These are phyloP conservation scores for Lordiphosa fenestrarum DNA, from an alignment of 2,888 invertebrate species.

Conservation along the genomic window DNA sequence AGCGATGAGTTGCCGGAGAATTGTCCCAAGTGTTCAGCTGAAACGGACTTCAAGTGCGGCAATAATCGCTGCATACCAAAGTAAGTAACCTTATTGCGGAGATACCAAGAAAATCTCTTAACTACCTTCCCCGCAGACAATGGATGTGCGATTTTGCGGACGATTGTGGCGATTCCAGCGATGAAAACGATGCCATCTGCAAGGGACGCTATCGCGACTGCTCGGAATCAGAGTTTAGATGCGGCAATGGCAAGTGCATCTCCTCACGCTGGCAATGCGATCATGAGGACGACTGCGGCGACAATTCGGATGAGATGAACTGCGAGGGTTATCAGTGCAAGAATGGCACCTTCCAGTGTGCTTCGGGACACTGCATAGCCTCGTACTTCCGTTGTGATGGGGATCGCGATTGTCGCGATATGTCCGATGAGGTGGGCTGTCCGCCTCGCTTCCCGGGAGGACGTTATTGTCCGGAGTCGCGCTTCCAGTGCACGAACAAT, in stretches of 20 bases:
- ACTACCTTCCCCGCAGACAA: slow-evolving; percentile 80
- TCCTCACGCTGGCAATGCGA: slow-evolving; percentile 97
- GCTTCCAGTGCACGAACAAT: slow-evolving; percentile 95
- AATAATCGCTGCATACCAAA: slow-evolving; percentile 94
- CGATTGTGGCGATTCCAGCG: slow-evolving; percentile 97
- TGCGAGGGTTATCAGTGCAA: slow-evolving; percentile 93
- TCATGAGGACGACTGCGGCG: slow-evolving; percentile 97
- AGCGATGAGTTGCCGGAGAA: slow-evolving; percentile 95
- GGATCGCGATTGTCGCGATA: slow-evolving; percentile 92
- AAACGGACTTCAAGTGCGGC: slow-evolving; percentile 95
- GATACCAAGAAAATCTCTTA: no score
- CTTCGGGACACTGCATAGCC: slow-evolving; percentile 95
- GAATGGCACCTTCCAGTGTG: slow-evolving; percentile 94
- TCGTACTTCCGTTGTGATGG: slow-evolving; percentile 94
- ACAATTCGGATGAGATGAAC: slow-evolving; percentile 93
- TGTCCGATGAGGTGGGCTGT: slow-evolving; percentile 94
- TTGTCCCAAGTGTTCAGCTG: slow-evolving; percentile 92
- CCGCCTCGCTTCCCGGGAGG: slow-evolving; percentile 93
- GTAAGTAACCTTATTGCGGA: slow-evolving; percentile 52
- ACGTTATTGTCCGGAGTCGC: slow-evolving; percentile 92
- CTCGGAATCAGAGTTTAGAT: slow-evolving; percentile 95
- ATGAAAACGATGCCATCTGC: slow-evolving; percentile 91
- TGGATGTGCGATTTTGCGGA: slow-evolving; percentile 98
- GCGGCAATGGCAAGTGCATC: slow-evolving; percentile 93
- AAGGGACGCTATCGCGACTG: slow-evolving; percentile 92